These are phyloP conservation scores for Ichneumoninae sp. DNA, from an alignment of 2,888 invertebrate genomes.

Conservation along the genomic window DNA sequence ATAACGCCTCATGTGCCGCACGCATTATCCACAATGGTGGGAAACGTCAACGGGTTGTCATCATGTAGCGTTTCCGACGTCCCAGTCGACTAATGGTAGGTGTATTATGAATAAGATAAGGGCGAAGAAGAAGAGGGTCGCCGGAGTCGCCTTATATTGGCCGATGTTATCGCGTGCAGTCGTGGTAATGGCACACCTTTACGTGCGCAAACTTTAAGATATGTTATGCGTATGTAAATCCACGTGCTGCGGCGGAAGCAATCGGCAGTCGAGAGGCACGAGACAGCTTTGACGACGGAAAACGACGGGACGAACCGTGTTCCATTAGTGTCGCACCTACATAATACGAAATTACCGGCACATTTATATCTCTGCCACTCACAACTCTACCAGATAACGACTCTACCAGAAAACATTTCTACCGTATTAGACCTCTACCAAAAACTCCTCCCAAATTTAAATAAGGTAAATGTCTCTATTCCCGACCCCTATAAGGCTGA, in stretches of 20 bases:
- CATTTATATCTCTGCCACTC: no score
- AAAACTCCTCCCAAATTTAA: no score
- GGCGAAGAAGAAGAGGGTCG: constrained; percentile 58
- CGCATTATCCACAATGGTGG: constrained; percentile 9
- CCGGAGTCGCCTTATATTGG: constrained; percentile 48
- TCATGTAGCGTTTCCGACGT: constrained; percentile 20
- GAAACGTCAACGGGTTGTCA: constrained; percentile 60
- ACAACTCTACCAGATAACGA: no score
- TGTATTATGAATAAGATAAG: constrained; percentile 15
- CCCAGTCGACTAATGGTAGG: constrained; percentile 6
- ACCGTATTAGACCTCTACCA: no score
- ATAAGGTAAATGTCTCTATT: no score
- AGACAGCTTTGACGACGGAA: constrained; percentile 11
- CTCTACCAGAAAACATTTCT: no score
- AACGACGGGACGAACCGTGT: not conserved
- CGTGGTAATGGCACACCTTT: constrained; percentile 57
- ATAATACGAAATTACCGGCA: not conserved
- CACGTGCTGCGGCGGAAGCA: constrained; percentile 15
- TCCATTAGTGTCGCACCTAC: constrained; percentile 20
- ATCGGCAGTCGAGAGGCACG: not conserved
- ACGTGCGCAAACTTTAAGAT: constrained; percentile 41
- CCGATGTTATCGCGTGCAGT: constrained; percentile 56
- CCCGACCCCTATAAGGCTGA: no score
- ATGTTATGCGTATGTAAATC: constrained; percentile 44
- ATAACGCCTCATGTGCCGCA: not conserved